Conservation (phyloP, 2,888 invertebrate species). For the Eupithecia vulgata region DNA sequence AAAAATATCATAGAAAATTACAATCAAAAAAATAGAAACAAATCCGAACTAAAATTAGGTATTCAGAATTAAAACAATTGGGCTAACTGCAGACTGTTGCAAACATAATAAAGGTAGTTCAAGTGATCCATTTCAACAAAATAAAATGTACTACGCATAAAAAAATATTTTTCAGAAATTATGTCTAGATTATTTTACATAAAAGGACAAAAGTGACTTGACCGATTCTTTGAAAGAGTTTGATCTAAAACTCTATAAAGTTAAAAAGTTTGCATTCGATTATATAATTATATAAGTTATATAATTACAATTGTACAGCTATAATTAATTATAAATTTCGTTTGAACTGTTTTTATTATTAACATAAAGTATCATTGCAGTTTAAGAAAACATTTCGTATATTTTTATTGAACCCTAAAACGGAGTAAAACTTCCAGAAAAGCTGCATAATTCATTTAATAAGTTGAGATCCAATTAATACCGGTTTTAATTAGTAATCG, state of each 20-base stretch:
- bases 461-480: slow-evolving; percentile 42
- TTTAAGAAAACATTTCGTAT: background rate
- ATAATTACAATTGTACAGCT: background rate
- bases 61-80: too few species aligned
- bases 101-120: too few species aligned
- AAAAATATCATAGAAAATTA: too few species aligned
- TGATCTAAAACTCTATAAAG: too few species aligned
- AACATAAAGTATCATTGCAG: background rate
- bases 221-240: too few species aligned
- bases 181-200: background rate
- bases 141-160: background rate
- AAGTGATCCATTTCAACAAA: too few species aligned
- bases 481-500: slow-evolving; percentile 38
- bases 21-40: too few species aligned
- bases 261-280: too few species aligned
- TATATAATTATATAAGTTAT: too few species aligned
- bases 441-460: slow-evolving; percentile 41
- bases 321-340: background rate
- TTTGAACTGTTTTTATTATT: background rate
- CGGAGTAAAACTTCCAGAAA: slow-evolving; percentile 32
- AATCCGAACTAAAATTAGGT: too few species aligned
- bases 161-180: too few species aligned
- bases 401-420: slow-evolving; percentile 33
- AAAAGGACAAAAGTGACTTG: background rate
- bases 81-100: too few species aligned